Percentiles rank a stretch among this genome's conserved stretches.
Conservation (phyloP, 1,140 invertebrate species). For the Gonatopus flavifemur region DNA sequence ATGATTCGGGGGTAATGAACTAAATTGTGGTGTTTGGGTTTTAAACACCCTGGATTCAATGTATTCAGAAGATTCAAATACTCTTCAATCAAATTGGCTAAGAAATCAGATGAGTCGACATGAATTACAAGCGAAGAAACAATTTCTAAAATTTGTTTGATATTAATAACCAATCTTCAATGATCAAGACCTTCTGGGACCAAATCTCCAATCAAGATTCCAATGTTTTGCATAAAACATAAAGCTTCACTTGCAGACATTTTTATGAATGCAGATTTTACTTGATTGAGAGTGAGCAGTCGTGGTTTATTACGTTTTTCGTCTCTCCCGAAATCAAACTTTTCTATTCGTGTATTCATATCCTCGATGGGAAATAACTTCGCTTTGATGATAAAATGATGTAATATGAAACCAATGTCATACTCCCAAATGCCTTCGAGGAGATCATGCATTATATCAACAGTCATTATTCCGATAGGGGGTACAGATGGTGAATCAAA, state of each 20-base stretch:
- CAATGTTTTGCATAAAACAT: background rate
- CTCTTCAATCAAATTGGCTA: background rate
- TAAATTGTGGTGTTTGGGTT: conserved; percentile 1
- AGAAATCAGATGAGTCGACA: background rate
- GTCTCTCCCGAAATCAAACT: conserved; percentile 7
- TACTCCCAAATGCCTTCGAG: no score
- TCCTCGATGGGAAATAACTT: conserved; percentile 7
- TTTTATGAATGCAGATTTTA: background rate
- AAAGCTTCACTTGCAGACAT: conserved; percentile 1
- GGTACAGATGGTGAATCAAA: conserved; percentile 6
- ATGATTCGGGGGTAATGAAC: conserved; percentile 1
- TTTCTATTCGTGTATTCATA: conserved; percentile 2
- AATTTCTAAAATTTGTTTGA: background rate
- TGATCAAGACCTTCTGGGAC: background rate
- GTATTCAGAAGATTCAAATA: background rate
- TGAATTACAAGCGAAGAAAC: background rate
- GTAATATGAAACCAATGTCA: conserved; percentile 1
- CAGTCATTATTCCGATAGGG: conserved; percentile 12
- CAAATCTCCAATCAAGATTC: background rate
- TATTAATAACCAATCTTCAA: background rate
- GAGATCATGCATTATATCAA: no score
- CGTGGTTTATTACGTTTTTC: background rate
- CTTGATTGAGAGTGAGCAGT: background rate
- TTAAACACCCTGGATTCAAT: background rate
- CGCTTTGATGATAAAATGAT: conserved; percentile 8